phyloP scores from a whole-genome alignment of 2,888 invertebrate species.

The Noctuana brunneofusca region DNA sequence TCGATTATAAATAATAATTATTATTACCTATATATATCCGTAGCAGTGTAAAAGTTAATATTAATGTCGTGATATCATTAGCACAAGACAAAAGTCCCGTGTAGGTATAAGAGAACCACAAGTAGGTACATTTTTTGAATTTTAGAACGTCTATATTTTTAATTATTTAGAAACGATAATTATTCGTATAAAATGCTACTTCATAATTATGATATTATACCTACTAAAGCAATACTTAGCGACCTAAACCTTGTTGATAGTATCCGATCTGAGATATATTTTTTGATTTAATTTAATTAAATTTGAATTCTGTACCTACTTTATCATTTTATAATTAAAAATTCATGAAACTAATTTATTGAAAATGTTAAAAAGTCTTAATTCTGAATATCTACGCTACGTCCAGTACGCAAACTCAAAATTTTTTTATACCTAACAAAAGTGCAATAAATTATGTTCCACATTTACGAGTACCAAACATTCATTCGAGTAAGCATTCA shows the following conservation, averaged over 20 bases:
- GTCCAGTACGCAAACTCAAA: no score
- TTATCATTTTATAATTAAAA: no score
- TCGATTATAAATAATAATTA: constrained; percentile 41
- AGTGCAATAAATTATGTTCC: constrained; percentile 18
- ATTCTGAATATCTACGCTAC: not conserved
- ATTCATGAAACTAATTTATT: no score
- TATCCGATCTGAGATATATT: not conserved
- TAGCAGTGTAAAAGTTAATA: constrained; percentile 46
- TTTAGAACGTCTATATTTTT: constrained; percentile 14
- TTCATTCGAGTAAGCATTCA: constrained; percentile 58
- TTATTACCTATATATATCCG: constrained; percentile 38
- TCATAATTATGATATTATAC: not conserved
- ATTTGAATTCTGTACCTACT: no score
- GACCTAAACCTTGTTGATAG: not conserved
- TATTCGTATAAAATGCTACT: constrained; percentile 6
- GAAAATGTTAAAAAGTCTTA: no score
- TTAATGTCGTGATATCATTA: constrained; percentile 71
- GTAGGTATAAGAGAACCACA: constrained; percentile 50
- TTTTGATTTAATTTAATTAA: not conserved
- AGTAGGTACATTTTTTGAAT: constrained; percentile 19
- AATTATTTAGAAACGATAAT: constrained; percentile 7
- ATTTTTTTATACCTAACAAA: no score
- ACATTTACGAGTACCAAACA: constrained; percentile 29
- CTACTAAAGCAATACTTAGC: not conserved
- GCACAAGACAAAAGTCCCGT: constrained; percentile 53